Evolutionary conservation across 2,797 vertebrate species (phyloP).

Genomic region (Coranthus polyacanthus): DNA sequence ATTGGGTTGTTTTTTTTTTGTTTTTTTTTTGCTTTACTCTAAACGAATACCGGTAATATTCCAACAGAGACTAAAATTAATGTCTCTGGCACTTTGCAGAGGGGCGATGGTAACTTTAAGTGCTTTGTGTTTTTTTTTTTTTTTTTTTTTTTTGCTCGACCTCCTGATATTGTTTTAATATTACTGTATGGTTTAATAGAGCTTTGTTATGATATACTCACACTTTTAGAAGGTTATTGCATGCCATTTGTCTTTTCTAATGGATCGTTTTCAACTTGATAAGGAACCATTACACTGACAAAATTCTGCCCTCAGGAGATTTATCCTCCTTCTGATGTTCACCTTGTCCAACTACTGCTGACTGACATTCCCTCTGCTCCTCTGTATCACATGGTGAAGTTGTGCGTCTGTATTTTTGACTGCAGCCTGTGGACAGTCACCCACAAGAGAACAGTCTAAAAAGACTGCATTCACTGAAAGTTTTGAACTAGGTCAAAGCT

Average conservation of each 20-base stretch:
- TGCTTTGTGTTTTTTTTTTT: neutral
- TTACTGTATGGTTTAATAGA: slow-evolving; percentile 3
- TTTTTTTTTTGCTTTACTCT: slow-evolving; percentile 31
- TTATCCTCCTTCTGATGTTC: too few species aligned
- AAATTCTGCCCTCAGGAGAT: neutral
- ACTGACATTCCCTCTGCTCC: neutral
- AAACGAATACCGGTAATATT: slow-evolving; percentile 27
- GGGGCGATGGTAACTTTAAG: slow-evolving; percentile 9
- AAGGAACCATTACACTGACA: neutral
- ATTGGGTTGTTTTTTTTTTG: slow-evolving; percentile 41
- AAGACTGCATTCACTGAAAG: slow-evolving; percentile 22
- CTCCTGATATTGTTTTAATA: slow-evolving; percentile 25
- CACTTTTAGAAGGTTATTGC: slow-evolving; percentile 23
- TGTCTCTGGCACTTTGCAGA: neutral
- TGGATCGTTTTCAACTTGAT: neutral
- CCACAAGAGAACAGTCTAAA: slow-evolving; percentile 8
- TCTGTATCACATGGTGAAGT: neutral
- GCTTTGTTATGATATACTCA: slow-evolving; percentile 22
- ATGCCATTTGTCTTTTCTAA: slow-evolving; percentile 5
- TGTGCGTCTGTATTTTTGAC: slow-evolving; percentile 5
- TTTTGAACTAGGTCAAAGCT: slow-evolving; percentile 60
- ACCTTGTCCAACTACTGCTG: neutral
- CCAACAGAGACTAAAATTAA: slow-evolving; percentile 14
- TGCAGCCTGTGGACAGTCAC: slow-evolving; percentile 22
- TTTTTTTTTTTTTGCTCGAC: neutral